Percentiles rank a stretch among this genome's conserved stretches.
These are phyloP conservation scores for Sparus aurata DNA, from an alignment of 2,797 vertebrate species.

Conservation along the genomic window DNA sequence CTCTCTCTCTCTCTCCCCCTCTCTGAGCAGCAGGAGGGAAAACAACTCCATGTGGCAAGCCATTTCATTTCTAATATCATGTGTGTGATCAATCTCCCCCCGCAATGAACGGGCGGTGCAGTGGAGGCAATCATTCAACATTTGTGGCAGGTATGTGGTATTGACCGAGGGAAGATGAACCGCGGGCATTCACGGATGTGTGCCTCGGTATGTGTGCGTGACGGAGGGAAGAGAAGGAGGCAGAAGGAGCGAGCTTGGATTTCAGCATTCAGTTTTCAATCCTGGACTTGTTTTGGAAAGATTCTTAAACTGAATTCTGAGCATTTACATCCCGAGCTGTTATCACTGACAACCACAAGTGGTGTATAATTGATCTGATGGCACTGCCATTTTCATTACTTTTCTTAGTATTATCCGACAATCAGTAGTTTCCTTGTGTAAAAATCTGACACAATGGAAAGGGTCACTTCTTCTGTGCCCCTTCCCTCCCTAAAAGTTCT, in stretches of 20 bases:
- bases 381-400: neutral
- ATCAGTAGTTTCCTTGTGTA: neutral
- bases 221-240: neutral
- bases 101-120: conserved; percentile 24
- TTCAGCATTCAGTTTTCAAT: conserved; percentile 17
- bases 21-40: conserved; percentile 47
- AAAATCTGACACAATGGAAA: conserved; percentile 1
- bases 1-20: conserved; percentile 7
- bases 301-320: neutral
- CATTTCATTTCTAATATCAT: conserved; percentile 80
- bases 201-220: conserved; percentile 12
- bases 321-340: neutral
- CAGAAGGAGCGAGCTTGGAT: neutral
- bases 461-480: neutral
- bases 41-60: conserved; percentile 69
- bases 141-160: conserved; percentile 74
- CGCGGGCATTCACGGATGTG: conserved; percentile 30
- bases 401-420: neutral
- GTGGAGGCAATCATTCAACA: conserved; percentile 75
- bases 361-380: neutral
- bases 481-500: conserved; percentile 40
- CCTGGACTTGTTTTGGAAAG: neutral
- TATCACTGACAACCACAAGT: conserved; percentile 1
- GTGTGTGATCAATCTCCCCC: conserved; percentile 75
- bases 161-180: conserved; percentile 74